These are phyloP conservation scores for Chrysopilus asiliformis DNA, from an alignment of 2,888 invertebrate species.

Conservation along the genomic window DNA sequence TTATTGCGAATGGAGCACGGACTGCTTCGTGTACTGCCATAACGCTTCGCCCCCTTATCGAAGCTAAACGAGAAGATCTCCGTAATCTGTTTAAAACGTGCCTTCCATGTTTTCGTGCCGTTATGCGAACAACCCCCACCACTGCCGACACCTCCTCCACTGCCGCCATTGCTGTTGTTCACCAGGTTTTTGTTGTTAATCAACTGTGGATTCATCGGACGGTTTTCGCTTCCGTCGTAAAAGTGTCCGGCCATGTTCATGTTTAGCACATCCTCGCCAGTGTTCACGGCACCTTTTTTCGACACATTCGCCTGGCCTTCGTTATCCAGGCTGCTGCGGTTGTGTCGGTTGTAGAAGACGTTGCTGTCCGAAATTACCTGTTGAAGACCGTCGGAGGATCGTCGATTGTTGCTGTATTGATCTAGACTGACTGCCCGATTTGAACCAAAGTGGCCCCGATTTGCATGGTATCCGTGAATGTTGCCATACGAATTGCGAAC, in stretches of 20 bases:
- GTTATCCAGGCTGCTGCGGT: constrained; percentile 27
- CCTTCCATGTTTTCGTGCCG: constrained; percentile 27
- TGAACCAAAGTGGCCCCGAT: constrained; percentile 34
- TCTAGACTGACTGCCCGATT: constrained; percentile 36
- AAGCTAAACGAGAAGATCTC: constrained; percentile 35
- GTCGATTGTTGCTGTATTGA: constrained; percentile 34
- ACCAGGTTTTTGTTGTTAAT: constrained; percentile 3
- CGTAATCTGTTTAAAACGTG: constrained; percentile 34
- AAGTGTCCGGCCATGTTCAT: constrained; percentile 14
- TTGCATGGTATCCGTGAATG: constrained; percentile 33
- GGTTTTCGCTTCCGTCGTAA: constrained; percentile 7
- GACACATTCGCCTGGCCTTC: constrained; percentile 10
- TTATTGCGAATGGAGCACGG: constrained; percentile 28
- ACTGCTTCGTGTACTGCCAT: constrained; percentile 26
- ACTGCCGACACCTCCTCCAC: neutral
- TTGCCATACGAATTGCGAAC: constrained; percentile 36
- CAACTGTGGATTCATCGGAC: neutral
- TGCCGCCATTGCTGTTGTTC: constrained; percentile 3
- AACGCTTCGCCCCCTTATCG: constrained; percentile 33
- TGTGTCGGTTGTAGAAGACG: constrained; percentile 34
- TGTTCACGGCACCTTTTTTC: constrained; percentile 9
- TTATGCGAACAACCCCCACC: constrained; percentile 16
- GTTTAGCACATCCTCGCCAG: constrained; percentile 18
- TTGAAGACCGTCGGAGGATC: constrained; percentile 34
- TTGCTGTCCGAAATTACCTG: constrained; percentile 36